These are phyloP conservation scores for Nomada ruficornis DNA, from an alignment of 2,888 invertebrate genomes.

Conservation along the genomic window DNA sequence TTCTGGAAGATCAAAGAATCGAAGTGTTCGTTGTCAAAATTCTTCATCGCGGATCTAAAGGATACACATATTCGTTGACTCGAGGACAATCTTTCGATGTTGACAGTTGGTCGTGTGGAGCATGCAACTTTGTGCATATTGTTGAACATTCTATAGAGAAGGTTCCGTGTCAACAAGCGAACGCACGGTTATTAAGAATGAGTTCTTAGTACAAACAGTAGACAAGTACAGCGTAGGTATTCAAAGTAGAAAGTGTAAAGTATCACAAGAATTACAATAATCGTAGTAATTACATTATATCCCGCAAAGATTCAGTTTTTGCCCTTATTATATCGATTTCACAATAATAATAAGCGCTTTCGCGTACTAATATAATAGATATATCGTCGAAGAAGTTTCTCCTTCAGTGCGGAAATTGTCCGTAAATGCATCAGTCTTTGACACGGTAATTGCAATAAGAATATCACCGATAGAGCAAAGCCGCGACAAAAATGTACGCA, in stretches of 20 bases:
- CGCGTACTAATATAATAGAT: conserved; percentile 43
- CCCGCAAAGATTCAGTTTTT: conserved; percentile 57
- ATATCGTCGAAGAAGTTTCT: conserved; percentile 29
- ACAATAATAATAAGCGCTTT: conserved; percentile 64
- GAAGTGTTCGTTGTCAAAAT: conserved; percentile 74
- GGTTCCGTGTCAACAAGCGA: conserved; percentile 65
- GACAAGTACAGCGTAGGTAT: conserved; percentile 78
- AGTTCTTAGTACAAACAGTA: conserved; percentile 71
- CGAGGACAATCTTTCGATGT: conserved; percentile 74
- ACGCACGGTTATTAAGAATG: conserved; percentile 58
- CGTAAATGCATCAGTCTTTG: conserved; percentile 79
- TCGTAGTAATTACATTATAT: conserved; percentile 68
- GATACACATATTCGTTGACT: conserved; percentile 74
- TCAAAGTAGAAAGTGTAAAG: conserved; percentile 82
- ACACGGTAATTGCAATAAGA: conserved; percentile 71
- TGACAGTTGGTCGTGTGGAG: conserved; percentile 67
- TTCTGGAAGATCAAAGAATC: conserved; percentile 30
- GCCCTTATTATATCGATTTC: conserved; percentile 60
- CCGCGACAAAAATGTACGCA: conserved; percentile 62
- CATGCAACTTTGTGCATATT: background rate
- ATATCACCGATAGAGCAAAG: conserved; percentile 67
- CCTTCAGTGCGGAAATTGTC: conserved; percentile 52
- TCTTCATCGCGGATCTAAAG: conserved; percentile 48
- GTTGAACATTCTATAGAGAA: background rate
- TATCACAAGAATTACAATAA: conserved; percentile 82